A percentile compares a stretch with the other conserved stretches of the same genome.
Evolutionary conservation across 1,140 invertebrate species (phyloP).

Genomic region (Bombus impatiens): DNA sequence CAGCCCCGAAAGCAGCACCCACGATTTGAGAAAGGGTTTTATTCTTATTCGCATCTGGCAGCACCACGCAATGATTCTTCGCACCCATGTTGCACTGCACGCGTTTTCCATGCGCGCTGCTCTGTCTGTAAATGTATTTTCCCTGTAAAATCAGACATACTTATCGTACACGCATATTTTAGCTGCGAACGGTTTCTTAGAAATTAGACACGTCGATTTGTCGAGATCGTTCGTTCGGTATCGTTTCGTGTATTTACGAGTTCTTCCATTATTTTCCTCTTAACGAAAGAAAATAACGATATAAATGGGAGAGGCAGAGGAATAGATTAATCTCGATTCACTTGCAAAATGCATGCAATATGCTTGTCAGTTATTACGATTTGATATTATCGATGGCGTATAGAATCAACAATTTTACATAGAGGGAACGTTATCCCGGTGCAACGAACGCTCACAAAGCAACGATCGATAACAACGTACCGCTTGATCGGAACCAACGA

Average conservation of each 20-base stretch:
- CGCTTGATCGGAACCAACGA: slow-evolving; percentile 98
- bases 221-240: too few species aligned
- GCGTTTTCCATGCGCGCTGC: slow-evolving; percentile 92
- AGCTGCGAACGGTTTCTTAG: too few species aligned
- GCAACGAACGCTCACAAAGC: background rate
- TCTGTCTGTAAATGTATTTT: slow-evolving; percentile 97
- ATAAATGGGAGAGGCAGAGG: too few species aligned
- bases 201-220: too few species aligned
- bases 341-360: too few species aligned
- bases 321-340: too few species aligned
- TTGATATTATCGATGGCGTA: background rate
- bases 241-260: too few species aligned
- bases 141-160: slow-evolving; percentile 84
- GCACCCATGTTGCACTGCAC: slow-evolving; percentile 99
- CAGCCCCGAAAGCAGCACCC: slow-evolving; percentile 98
- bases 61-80: slow-evolving; percentile 98
- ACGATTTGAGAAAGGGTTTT: slow-evolving; percentile 96
- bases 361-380: background rate
- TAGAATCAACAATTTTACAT: background rate
- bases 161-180: background rate
- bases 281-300: too few species aligned
- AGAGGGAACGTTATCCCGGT: background rate
- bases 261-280: too few species aligned
- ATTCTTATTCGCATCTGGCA: slow-evolving; percentile 99
- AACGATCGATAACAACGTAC: slow-evolving; percentile 81